Evolutionary conservation across 2,888 invertebrate species (phyloP), one percentile per base, ranked within the genome.

Genomic region (Fissipunctia ypsillon): DNA sequence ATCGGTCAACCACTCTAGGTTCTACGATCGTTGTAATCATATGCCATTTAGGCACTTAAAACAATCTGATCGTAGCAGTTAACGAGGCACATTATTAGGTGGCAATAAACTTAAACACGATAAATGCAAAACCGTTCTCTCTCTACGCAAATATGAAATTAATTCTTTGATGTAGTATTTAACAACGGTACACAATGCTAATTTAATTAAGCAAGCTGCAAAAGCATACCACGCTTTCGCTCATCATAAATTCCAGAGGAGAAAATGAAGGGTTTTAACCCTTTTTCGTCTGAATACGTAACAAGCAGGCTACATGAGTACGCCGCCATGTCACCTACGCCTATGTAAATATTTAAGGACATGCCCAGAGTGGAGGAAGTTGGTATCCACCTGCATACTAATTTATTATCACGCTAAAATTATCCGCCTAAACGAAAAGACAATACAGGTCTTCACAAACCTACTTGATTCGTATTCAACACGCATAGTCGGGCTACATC

Each of bases 361-460:
- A 93, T 80, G 90, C 86, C 88, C 91, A 92, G 91, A 94, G 89
- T 87, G 86, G 90, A 94, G 92, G 94, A 93, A 94, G 91, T 90
- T 88, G 76, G 87, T 80, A 86, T 88, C 88, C 85, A 88, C 90
- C 85, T 89, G 95, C 92, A 95, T 95, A 94, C 94, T 91, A 95
- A 95, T 94, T 91, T 87, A 91, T 90, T 89, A 90, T 90, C 88
- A 90, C 88, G 90, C 88, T 73, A 86, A 87, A 84, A 83, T 88
- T 92, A 86, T 89, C 78, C 93, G 85, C 87, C 90, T 87, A 84
- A 90, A 89, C 88, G 64, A 87, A 91, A 90, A 88, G 86, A 80
- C 83, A 71, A 74, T 80, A 73, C 63, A 80, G 78, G 75, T 72
- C 81, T 83, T 84, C 77, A 78, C 80, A 81, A 66, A 65, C 35